Evolutionary conservation across 2,888 invertebrate species (phyloP), one percentile per base, ranked within the genome.

Genomic region (Dryobota labecula): DNA sequence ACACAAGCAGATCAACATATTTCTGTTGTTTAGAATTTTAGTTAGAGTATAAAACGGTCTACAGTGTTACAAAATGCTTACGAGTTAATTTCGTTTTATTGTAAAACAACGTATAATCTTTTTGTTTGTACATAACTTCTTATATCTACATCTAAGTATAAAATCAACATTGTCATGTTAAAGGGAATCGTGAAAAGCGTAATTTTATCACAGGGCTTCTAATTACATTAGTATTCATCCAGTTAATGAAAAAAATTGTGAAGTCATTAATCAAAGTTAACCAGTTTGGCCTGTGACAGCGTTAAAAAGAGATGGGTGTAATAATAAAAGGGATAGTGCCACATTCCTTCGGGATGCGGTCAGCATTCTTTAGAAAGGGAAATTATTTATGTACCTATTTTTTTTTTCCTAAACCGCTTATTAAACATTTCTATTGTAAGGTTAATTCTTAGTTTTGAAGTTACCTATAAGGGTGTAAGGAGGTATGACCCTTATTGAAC

Each of bases 241-340:
- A 74, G 87, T 73, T 86, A 83, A 89, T 45, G 18, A 67, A 64
- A 91, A 90, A 91, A 92, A 87, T 83, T 73, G 68, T 76, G 73
- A 85, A 87, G 79, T 84, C 90, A 94, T 95, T 94, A 93, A 94
- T 95, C 95, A 94, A 91, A 88, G 83, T 81, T 92, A 94, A 94
- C 94, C 90, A 91, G 93, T 93, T 92, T 86, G 82, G 76, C 86
- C 15, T 57, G 60, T 77, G 79, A 73, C 82, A 65, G 70, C 65
- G 62, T 66, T 51, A 68, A 88, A 92, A 76, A 82, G 70, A 79
- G 86, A 76, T 18, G 74, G 73, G 72, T 56, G 57, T 70, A 75
- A n/a, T 85, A 86, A 36, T 36, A 91, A 94, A 90, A 92, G 92
- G 90, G 93, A 94, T 84, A 92, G 92, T 91, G 85, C 76, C 73